Evolutionary conservation across 2,113 vertebrate species (phyloP), one percentile per base, ranked within the genome.

Genomic region (Rhagologus leucostigma): DNA sequence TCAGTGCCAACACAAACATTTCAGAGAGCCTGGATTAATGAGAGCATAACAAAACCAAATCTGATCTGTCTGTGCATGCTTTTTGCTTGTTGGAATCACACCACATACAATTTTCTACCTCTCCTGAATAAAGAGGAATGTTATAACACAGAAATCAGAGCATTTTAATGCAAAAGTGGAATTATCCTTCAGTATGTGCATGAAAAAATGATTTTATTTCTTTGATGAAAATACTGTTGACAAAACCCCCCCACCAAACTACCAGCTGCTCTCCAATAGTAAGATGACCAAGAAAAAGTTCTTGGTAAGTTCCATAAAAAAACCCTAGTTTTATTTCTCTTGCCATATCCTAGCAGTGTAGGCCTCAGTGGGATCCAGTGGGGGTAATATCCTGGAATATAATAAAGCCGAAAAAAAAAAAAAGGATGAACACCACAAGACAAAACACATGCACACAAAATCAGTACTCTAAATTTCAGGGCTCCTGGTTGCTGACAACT

Each of bases 1-100:
- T 37, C 88, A n/a, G 63, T 67, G 92, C 92, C 90, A 95, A 92
- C 50, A 50, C 46, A 92, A 95, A 85, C 55, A 70, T 49, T 67
- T 85, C 67, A 47, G 6, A 35, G 46, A 60, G 41, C 1, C 0
- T 57, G 33, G 37, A 49, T 64, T 92, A 83, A 73, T 30, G 49
- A 79, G 11, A 68, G 46, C 33, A 2, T 42, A 46, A 76, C 50
- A 65, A 92, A 95, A 60, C 1, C 53, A 83, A 44, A 88, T 33
- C 49, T 17, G 50, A 87, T 68, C 87, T 73, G 62, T 24, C 90
- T 26, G 50, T 77, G 86, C 76, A 68, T 44, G 80, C 60, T 93
- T 87, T 84, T 71, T 78, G 37, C 62, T 69, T 87, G 67, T 55
- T 81, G 86, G 27, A 96, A 70, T 73, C 29, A 23, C 32, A 74